These are phyloP conservation scores for Larimichthys crocea DNA, from an alignment of 2,113 vertebrate species.

Conservation along the genomic window DNA sequence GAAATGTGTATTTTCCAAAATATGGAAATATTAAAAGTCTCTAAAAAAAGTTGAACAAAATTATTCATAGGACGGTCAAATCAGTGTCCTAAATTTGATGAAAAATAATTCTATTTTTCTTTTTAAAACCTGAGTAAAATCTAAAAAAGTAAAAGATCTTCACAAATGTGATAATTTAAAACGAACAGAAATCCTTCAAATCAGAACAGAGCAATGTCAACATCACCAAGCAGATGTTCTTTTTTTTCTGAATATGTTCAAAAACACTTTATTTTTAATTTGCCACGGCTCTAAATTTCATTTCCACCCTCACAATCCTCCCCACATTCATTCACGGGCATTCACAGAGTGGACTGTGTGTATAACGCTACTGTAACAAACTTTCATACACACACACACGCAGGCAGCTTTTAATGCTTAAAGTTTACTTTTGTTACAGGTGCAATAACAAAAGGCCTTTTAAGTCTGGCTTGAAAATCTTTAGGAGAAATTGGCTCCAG, in stretches of 20 bases:
- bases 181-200: not conserved
- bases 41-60: not conserved
- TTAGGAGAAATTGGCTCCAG: slow-evolving; percentile 86
- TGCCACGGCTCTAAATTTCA: not conserved
- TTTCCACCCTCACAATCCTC: slow-evolving; percentile 13
- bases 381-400: slow-evolving; percentile 39
- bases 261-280: slow-evolving; percentile 9
- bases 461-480: slow-evolving; percentile 86
- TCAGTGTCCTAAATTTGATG: not conserved
- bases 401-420: slow-evolving; percentile 66
- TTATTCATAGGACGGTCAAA: no score
- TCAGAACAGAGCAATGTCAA: not conserved
- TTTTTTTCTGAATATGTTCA: not conserved
- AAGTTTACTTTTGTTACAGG: slow-evolving; percentile 86
- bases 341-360: slow-evolving; percentile 8
- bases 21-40: not conserved
- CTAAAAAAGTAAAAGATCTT: not conserved
- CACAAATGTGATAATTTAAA: not conserved
- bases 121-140: not conserved
- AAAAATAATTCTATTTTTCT: not conserved
- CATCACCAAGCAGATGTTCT: not conserved
- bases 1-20: not conserved
- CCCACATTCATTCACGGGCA: slow-evolving; percentile 9
- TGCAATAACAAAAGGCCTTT: slow-evolving; percentile 86
- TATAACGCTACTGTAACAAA: slow-evolving; percentile 22